phyloP scores from a whole-genome alignment of 2,797 vertebrate genomes.

The Epinephelus awoara region DNA sequence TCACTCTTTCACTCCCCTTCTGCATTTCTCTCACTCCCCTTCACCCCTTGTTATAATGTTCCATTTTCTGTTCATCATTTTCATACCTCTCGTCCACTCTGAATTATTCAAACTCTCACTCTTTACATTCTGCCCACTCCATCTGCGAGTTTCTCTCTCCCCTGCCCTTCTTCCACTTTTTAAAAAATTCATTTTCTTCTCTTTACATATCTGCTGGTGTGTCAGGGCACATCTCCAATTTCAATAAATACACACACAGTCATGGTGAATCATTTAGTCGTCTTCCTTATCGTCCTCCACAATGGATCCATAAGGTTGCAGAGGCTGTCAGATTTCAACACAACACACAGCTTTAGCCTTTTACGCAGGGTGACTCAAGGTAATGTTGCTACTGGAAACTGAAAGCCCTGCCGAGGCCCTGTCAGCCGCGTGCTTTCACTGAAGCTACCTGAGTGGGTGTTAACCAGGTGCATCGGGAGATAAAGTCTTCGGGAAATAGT shows the following conservation, averaged over 20 bases:
- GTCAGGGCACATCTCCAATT: conserved; percentile 2
- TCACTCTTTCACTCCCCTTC: background rate
- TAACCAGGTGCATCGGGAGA: conserved; percentile 30
- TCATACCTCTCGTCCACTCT: conserved; percentile 16
- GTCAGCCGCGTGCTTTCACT: conserved; percentile 27
- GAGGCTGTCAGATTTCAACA: conserved; percentile 33
- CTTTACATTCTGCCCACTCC: conserved; percentile 13
- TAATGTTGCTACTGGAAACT: conserved; percentile 60
- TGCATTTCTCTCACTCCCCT: background rate
- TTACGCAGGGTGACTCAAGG: conserved; percentile 36
- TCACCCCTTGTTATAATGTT: conserved; percentile 16
- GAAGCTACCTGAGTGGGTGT: conserved; percentile 55
- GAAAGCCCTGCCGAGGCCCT: conserved; percentile 27
- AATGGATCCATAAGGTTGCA: conserved; percentile 21
- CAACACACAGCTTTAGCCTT: conserved; percentile 41
- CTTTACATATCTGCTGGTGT: conserved; percentile 2
- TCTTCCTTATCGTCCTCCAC: conserved; percentile 27
- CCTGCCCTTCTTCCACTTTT: background rate
- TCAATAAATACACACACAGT: conserved; percentile 1
- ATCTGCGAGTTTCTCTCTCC: conserved; percentile 1
- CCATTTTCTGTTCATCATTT: conserved; percentile 5
- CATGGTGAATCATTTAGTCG: conserved; percentile 38
- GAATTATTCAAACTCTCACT: conserved; percentile 45
- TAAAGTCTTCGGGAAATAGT: conserved; percentile 24
- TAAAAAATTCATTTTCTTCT: background rate